Percentiles rank a stretch among this genome's conserved stretches.
Conservation (phyloP, 2,888 invertebrate genomes). For the Drosophila austrosaltans region DNA sequence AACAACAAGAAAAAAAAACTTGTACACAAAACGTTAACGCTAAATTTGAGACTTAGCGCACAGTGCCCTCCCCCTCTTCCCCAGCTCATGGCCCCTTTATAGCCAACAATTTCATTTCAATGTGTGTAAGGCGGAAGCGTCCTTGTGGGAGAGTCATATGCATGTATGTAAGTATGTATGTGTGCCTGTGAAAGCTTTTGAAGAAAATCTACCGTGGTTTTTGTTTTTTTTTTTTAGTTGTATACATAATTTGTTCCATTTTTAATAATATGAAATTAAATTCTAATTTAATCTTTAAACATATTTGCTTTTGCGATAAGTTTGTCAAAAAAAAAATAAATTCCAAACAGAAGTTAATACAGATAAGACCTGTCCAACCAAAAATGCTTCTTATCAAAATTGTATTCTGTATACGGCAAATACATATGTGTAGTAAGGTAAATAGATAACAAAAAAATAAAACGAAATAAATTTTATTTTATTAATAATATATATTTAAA, state of each 20-base stretch:
- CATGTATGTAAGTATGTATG: slow-evolving; percentile 28
- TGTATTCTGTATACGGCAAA: background rate
- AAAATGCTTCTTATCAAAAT: slow-evolving; percentile 18
- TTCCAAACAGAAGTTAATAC: background rate
- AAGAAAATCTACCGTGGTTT: slow-evolving; percentile 48
- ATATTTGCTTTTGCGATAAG: slow-evolving; percentile 13
- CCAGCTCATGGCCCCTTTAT: background rate
- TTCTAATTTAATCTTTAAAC: slow-evolving; percentile 15
- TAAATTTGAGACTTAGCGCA: slow-evolving; percentile 66
- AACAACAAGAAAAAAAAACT: slow-evolving; percentile 51
- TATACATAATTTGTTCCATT: background rate
- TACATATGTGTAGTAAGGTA: background rate
- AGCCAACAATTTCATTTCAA: background rate
- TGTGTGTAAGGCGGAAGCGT: slow-evolving; percentile 61
- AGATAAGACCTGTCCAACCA: slow-evolving; percentile 15
- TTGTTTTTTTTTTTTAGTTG: background rate
- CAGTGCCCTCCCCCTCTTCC: slow-evolving; percentile 30
- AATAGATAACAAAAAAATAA: background rate
- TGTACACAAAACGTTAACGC: slow-evolving; percentile 68
- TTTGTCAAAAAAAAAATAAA: background rate
- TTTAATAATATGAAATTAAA: background rate
- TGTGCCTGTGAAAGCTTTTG: slow-evolving; percentile 20
- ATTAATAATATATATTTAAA: background rate
- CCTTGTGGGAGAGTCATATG: slow-evolving; percentile 63
- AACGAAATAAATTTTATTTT: slow-evolving; percentile 1